These are phyloP conservation scores for Diadophis punctatus DNA, from an alignment of 2,113 vertebrate genomes.

Conservation along the genomic window DNA sequence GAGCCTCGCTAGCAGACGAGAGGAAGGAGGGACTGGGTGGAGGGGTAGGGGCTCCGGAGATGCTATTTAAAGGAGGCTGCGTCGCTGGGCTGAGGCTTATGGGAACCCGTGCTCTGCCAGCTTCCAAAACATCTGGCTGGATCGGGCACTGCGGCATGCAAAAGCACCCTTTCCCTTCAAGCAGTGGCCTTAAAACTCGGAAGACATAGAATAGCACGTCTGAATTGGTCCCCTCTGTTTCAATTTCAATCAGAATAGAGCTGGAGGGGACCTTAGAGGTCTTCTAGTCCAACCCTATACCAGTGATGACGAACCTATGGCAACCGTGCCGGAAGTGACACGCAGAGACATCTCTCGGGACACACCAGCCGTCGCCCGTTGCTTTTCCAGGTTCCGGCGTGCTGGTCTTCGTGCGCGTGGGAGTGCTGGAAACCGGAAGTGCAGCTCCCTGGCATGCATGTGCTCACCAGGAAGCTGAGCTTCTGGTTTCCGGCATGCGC, in stretches of 20 bases:
- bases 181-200: background rate
- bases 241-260: background rate
- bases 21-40: background rate
- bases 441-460: too few species aligned
- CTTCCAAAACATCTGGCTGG: background rate
- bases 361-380: too few species aligned
- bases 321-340: too few species aligned
- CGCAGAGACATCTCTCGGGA: too few species aligned
- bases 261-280: background rate
- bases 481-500: too few species aligned
- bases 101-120: background rate
- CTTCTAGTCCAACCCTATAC: background rate
- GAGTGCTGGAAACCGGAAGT: too few species aligned
- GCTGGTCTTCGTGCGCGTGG: too few species aligned
- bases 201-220: background rate
- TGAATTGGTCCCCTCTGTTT: background rate
- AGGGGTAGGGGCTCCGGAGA: slow-evolving; percentile 48
- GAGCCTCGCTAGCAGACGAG: slow-evolving; percentile 65
- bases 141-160: background rate
- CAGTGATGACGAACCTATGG: too few species aligned
- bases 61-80: slow-evolving; percentile 78
- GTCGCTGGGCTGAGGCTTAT: slow-evolving; percentile 63
- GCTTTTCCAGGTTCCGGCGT: too few species aligned
- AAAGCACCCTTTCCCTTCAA: background rate
- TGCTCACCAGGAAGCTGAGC: too few species aligned